Evolutionary conservation across 2,888 invertebrate genomes (phyloP), one percentile per base, ranked within the genome.

Genomic region (Sarcophaga subvicina): DNA sequence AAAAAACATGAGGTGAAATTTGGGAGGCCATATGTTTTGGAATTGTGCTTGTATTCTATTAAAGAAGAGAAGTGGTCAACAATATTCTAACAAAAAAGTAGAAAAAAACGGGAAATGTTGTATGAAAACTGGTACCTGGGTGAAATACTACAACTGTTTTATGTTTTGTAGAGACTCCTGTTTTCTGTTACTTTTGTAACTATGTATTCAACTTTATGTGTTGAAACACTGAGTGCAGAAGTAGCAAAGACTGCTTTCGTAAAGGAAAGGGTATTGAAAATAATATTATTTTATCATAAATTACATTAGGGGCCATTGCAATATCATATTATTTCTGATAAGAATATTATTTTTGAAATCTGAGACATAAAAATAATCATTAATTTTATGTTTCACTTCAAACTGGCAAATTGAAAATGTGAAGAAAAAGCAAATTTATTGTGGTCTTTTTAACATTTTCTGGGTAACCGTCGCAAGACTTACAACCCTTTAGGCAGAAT

Each of bases 61-160:
- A 54, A 4, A 17, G 17, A 14, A 14, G 17, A 54, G 17, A 54
- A 14, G 54, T 54, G 54, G 12, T 54, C 17, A 54, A 54, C 37
- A 37, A 4, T 37, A 37, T 8, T 37, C 8, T 37, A 67, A n/a
- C n/a, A 17, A 6, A 54, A 63, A 71, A 27, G 22, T 11, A 45
- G 22, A 60, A 20, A 4, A 79, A 20, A 37, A 14, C 5, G 27
- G 14, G 5, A 80, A 71, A 59, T 22, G 72, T 71, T 71, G 22
- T 80, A 4, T 12, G 22, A 80, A 72, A 54, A 59, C 45, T 17
- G 14, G 8, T 37, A 54, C 37, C 54, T 12, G 3, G 2, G 54
- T 59, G 59, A 80, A 71, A 79, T 20, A 69, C 27, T 79, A 79
- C 27, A 79, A 79, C 62, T 79, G 70, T 37, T 76, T 8, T 27